Conservation (phyloP, 2,113 vertebrate species). For the Rallus limicola region DNA sequence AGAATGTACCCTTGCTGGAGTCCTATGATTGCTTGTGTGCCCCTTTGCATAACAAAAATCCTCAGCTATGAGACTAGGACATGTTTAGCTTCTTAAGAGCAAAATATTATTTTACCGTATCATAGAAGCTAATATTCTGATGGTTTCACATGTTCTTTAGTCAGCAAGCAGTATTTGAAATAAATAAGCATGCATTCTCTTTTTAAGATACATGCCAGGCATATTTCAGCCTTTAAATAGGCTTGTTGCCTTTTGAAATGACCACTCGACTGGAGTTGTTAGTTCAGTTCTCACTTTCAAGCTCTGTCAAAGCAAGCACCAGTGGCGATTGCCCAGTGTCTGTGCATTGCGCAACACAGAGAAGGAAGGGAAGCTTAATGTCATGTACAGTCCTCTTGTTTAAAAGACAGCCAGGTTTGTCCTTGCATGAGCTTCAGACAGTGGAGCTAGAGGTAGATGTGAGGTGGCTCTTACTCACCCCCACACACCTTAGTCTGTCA, state of each 20-base stretch:
- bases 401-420: neutral
- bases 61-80: neutral
- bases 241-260: slow-evolving; percentile 13
- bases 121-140: neutral
- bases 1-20: neutral
- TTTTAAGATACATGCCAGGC: slow-evolving; percentile 28
- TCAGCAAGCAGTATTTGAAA: neutral
- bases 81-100: neutral
- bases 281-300: slow-evolving; percentile 2
- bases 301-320: neutral
- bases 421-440: neutral
- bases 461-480: slow-evolving; percentile 45
- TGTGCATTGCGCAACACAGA: neutral
- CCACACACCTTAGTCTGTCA: slow-evolving; percentile 35
- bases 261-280: neutral
- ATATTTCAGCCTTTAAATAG: slow-evolving; percentile 31
- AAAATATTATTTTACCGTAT: slow-evolving; percentile 14
- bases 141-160: neutral
- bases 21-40: neutral
- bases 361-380: neutral
- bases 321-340: neutral
- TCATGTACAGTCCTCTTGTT: neutral
- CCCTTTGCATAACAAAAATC: neutral
- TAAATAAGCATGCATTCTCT: neutral
- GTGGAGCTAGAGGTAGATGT: neutral